Base-by-base conservation (phyloP, 2,113 vertebrate species). In the Apus apus region DNA sequence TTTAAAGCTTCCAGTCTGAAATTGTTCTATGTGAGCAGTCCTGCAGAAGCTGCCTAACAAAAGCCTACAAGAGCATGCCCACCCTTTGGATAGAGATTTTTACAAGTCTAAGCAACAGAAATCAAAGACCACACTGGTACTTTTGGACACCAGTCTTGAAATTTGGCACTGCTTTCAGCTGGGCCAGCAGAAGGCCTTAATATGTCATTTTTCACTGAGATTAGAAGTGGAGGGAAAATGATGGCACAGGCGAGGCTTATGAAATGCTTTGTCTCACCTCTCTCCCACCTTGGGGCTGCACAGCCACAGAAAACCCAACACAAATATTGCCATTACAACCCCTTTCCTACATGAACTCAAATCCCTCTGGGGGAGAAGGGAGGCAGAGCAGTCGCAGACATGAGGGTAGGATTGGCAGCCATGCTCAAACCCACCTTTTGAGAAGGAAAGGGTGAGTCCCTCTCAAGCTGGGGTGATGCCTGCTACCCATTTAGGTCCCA, bases 71-170 rank as follows among this genome's bases (percentile, higher is more conserved):
- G 65, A 68, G 38, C 43, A 6, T 22, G 51, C 30, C 50, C 45
- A 30, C 48, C 40, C n/a, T 48, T 38, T 36, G 38, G 75, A 36
- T 34, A 46, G 23, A 4, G 12, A 13, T 45, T 67, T 85, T 58
- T 32, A 60, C 21, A 19, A 15, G 29, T 56, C 20, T 15, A 80
- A 53, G 3, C 15, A 74, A 29, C 4, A 81, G 30, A 57, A 74
- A 70, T 30, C 57, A 53, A 0, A 19, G 86, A 57, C 30, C 45
- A 51, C 0, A 0, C 19, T 2, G 10, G 8, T 74, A 36, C 60
- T 78, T 67, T 68, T 20, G 34, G 46, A 56, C 10, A 48, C 15
- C 48, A 43, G 32, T 32, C 56, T 7, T 45, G 61, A 36, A 34
- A 81, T 87, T 1, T 46, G 36, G 51, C 71, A 40, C 6, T 36